A percentile compares a stretch with the other conserved stretches of the same genome.
Evolutionary conservation across 1,140 invertebrate species (phyloP).

Genomic region (Drosophila bocki): DNA sequence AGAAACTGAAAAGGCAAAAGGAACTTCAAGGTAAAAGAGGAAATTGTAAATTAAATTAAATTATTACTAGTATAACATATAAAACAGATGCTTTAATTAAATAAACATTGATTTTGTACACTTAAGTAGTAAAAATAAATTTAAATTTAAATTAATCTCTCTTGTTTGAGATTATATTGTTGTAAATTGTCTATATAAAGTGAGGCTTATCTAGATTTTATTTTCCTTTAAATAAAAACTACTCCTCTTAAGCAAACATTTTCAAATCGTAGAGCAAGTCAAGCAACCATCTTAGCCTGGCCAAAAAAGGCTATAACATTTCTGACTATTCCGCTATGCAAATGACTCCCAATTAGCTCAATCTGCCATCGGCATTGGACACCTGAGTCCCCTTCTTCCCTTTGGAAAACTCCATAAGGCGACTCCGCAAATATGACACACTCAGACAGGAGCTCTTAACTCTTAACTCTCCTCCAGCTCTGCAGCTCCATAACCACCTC

Average conservation of each 20-base stretch:
- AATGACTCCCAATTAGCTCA: constrained; percentile 50
- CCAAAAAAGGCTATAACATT: constrained; percentile 16
- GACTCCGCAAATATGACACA: constrained; percentile 50
- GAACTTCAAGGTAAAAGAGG: not conserved
- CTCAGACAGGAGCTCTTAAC: constrained; percentile 39
- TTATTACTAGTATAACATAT: too few species aligned
- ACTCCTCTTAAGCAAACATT: not conserved
- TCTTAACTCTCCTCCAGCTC: constrained; percentile 8
- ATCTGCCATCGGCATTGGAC: constrained; percentile 15
- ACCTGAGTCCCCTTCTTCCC: not conserved
- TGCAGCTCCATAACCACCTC: not conserved
- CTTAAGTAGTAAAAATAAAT: not conserved
- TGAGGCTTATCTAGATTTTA: not conserved
- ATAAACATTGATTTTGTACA: not conserved
- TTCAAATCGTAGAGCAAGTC: not conserved
- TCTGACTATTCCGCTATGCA: constrained; percentile 47
- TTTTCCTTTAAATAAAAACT: not conserved
- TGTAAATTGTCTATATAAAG: too few species aligned
- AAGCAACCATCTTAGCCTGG: not conserved
- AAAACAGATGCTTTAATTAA: too few species aligned
- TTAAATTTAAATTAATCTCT: too few species aligned
- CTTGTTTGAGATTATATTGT: too few species aligned
- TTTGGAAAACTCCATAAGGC: not conserved
- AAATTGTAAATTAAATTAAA: too few species aligned
- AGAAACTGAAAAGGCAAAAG: not conserved